These are phyloP conservation scores for Motacilla alba DNA, from an alignment of 2,113 vertebrate genomes.

Conservation along the genomic window DNA sequence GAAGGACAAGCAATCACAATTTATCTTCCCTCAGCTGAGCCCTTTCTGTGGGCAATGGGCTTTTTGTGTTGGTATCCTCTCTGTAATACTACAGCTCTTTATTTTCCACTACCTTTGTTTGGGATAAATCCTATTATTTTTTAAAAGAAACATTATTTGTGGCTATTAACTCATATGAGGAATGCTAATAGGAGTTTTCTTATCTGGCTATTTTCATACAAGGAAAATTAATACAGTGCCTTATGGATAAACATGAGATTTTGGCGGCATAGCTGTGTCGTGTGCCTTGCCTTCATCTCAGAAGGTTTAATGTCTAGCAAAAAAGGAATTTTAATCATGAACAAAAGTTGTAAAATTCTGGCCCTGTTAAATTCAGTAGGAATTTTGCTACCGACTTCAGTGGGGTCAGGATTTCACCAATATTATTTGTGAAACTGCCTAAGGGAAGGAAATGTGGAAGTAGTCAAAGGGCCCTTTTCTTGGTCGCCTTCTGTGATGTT, in stretches of 20 bases:
- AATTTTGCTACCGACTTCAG: background rate
- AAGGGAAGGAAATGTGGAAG: background rate
- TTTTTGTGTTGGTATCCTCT: background rate
- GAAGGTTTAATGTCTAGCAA: background rate
- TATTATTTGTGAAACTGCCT: background rate
- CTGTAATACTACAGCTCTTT: background rate
- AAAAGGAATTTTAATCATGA: background rate
- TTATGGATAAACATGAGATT: constrained; percentile 14
- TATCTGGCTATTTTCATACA: background rate
- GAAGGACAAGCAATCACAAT: background rate
- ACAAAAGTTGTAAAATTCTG: constrained; percentile 22
- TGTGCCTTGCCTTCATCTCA: background rate
- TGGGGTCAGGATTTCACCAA: background rate
- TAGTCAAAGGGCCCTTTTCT: background rate
- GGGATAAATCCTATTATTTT: background rate
- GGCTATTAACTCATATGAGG: background rate
- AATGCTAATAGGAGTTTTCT: background rate
- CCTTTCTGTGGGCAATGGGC: background rate
- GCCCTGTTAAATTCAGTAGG: background rate
- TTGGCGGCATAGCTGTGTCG: background rate
- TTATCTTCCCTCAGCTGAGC: background rate
- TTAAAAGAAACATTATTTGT: background rate
- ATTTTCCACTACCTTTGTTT: background rate
- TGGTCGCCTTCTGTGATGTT: background rate
- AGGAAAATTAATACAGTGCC: background rate